Percentiles rank a stretch among this genome's conserved stretches.
Evolutionary conservation across 2,113 vertebrate genomes (phyloP).

Genomic region (Emydocephalus ijimae): DNA sequence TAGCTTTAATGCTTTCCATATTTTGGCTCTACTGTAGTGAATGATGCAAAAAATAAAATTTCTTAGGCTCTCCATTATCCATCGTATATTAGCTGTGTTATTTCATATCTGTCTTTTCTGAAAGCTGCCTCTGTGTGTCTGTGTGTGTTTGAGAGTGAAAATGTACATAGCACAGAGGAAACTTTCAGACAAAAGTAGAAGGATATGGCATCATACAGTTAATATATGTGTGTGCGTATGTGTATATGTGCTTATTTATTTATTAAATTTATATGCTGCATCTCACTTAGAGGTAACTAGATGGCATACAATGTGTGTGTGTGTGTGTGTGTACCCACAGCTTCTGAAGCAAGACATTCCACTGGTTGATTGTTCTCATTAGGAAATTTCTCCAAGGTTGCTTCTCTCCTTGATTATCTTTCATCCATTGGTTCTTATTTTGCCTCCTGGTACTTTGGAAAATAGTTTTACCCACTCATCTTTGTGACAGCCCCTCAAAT

Average conservation of each 20-base stretch:
- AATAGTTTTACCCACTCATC: background rate
- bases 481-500: background rate
- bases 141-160: background rate
- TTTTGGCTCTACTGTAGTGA: background rate
- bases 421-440: background rate
- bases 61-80: background rate
- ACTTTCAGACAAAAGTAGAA: background rate
- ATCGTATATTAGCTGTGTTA: background rate
- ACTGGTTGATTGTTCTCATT: background rate
- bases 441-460: background rate
- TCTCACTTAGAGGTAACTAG: background rate
- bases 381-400: background rate
- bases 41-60: background rate
- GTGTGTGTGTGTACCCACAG: no score
- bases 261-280: background rate
- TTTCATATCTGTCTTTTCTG: background rate
- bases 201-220: background rate
- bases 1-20: background rate
- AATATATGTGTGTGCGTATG: background rate
- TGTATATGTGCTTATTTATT: background rate
- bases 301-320: background rate
- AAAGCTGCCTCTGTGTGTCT: background rate
- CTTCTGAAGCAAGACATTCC: background rate
- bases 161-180: background rate
- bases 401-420: background rate